A percentile compares a stretch with the other conserved stretches of the same genome.
Evolutionary conservation across 2,888 invertebrate species (phyloP).

Genomic region (Pherbina coryleti): DNA sequence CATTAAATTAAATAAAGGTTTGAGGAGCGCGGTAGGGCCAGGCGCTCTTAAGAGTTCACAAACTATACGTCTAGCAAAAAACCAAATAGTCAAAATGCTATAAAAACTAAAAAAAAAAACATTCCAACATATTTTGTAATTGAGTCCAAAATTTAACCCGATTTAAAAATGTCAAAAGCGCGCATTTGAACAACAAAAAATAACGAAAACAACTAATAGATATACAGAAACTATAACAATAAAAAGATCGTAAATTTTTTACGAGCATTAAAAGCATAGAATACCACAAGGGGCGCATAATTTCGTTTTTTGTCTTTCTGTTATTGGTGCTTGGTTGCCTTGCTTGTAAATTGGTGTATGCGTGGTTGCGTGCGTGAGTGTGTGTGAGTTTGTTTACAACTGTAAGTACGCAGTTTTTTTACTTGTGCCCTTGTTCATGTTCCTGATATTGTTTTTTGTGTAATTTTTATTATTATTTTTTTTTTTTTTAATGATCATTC

Average conservation of each 20-base stretch:
- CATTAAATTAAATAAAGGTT: too few relatives aligned
- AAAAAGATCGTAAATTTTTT: slow-evolving; percentile 28
- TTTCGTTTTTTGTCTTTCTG: not conserved
- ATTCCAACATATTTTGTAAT: not conserved
- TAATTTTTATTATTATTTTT: not conserved
- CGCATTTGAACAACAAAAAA: not conserved
- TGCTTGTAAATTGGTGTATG: not conserved
- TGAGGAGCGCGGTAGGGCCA: not conserved
- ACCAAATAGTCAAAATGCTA: not conserved
- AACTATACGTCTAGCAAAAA: not conserved
- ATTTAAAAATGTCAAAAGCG: not conserved
- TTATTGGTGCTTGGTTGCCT: not conserved
- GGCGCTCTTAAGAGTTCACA: not conserved
- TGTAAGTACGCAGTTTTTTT: slow-evolving; percentile 15
- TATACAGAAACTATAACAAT: slow-evolving; percentile 4
- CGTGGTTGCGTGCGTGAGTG: not conserved
- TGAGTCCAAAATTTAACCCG: not conserved
- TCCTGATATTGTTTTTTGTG: not conserved
- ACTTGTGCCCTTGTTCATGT: not conserved
- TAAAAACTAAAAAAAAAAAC: not conserved
- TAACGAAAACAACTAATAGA: slow-evolving; percentile 7
- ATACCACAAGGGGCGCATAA: slow-evolving; percentile 25
- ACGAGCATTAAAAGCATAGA: slow-evolving; percentile 13
- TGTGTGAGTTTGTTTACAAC: slow-evolving; percentile 8
- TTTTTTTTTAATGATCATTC: not conserved